These are phyloP conservation scores for Phorcus lineatus DNA, from an alignment of 2,888 invertebrate genomes.

Conservation along the genomic window DNA sequence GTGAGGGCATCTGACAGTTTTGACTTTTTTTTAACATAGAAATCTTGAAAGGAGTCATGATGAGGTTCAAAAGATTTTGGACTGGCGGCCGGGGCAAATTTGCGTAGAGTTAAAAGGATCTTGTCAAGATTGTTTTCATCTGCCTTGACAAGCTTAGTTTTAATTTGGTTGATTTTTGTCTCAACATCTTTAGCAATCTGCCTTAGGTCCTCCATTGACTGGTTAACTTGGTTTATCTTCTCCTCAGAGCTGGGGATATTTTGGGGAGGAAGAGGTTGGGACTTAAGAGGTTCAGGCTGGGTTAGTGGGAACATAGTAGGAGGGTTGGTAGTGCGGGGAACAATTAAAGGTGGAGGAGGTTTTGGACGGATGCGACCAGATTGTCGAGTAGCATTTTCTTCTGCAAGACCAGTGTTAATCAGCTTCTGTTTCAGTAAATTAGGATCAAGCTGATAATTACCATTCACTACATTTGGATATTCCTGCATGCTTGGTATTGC, in stretches of 20 bases:
- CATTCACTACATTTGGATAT: slow-evolving; percentile 58
- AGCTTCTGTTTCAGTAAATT: slow-evolving; percentile 63
- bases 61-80: slow-evolving; percentile 51
- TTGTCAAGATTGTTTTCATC: slow-evolving; percentile 65
- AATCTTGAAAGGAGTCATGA: slow-evolving; percentile 52
- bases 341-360: slow-evolving; percentile 4
- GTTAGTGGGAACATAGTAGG: slow-evolving; percentile 14
- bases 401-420: slow-evolving; percentile 64
- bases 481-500: slow-evolving; percentile 49
- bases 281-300: slow-evolving; percentile 8
- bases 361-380: slow-evolving; percentile 3
- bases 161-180: slow-evolving; percentile 59
- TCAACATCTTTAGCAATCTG: slow-evolving; percentile 66
- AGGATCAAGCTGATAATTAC: slow-evolving; percentile 67
- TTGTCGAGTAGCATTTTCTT: slow-evolving; percentile 25
- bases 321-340: not conserved
- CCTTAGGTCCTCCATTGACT: slow-evolving; percentile 64
- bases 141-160: slow-evolving; percentile 59
- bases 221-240: slow-evolving; percentile 44
- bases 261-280: not conserved
- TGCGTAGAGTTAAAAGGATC: slow-evolving; percentile 61
- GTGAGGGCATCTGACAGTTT: slow-evolving; percentile 68
- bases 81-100: slow-evolving; percentile 59
- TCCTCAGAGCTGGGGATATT: slow-evolving; percentile 8
- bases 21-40: slow-evolving; percentile 53